A percentile compares a stretch with the other conserved stretches of the same genome.
Evolutionary conservation across 2,113 vertebrate species (phyloP).

Genomic region (Saccopteryx leptura): DNA sequence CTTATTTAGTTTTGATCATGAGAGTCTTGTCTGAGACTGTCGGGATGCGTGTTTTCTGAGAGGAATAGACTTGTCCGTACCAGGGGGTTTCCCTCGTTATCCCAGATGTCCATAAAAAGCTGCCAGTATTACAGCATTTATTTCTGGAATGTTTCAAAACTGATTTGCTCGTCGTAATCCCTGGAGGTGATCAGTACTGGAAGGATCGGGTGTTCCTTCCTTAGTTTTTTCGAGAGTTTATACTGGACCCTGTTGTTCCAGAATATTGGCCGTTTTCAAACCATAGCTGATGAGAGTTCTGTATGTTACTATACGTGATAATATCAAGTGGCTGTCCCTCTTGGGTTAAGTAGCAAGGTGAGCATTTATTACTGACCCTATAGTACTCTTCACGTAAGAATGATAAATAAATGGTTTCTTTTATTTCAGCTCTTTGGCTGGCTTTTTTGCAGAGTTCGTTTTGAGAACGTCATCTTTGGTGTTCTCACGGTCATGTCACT

Average conservation of each 20-base stretch:
- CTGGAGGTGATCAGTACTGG: not conserved
- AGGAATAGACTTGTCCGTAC: not conserved
- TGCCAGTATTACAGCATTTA: not conserved
- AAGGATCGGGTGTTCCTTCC: not conserved
- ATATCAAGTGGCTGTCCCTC: not conserved
- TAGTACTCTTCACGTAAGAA: constrained; percentile 42
- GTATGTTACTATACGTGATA: not conserved
- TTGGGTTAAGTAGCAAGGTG: not conserved
- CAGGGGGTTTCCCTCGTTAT: not conserved
- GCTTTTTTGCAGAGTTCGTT: constrained; percentile 92
- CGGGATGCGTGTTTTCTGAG: not conserved
- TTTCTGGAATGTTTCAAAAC: not conserved
- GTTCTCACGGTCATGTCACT: constrained; percentile 94
- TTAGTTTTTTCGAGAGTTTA: not conserved
- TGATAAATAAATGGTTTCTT: constrained; percentile 81
- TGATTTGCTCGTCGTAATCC: not conserved
- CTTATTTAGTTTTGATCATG: not conserved
- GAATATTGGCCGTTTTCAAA: not conserved
- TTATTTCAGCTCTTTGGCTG: constrained; percentile 95
- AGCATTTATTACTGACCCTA: constrained; percentile 6
- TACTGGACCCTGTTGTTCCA: not conserved
- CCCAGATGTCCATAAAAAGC: not conserved
- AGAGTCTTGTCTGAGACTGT: not conserved
- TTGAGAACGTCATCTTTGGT: constrained; percentile 89
- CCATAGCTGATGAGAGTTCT: not conserved